Evolutionary conservation across 2,113 vertebrate species (phyloP), one percentile per base, ranked within the genome.

Genomic region (Periophthalmus modestus): DNA sequence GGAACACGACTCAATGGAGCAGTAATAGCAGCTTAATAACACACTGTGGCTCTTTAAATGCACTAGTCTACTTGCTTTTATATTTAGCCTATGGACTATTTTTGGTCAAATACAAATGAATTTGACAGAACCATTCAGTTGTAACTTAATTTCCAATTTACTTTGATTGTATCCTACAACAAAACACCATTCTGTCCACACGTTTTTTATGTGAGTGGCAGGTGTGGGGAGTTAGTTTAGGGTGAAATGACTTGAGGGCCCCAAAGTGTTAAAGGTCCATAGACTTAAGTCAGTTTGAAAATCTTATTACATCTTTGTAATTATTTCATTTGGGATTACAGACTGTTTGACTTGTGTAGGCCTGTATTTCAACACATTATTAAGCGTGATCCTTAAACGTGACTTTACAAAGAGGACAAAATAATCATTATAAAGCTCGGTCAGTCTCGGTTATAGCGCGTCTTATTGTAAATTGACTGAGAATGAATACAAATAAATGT

Each of bases 21-120:
- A 1, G 6, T 57, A 77, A 81, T 74, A 71, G 16, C 34, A 62
- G 34, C 50, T 72, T 68, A 70, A 80, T 70, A 72, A 61, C 62
- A 46, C 47, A 1, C 19, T n/a, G 9, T 9, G 3, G 14, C 62
- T 65, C 62, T 36, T 65, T 2, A 19, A 43, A 39, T 5, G 34
- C 16, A 16, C 43, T n/a, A 7, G 21, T 3, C 1, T 10, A 59
- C 16, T 54, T 39, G 62, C 34, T 39, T 39, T 65, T 19, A 21
- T 65, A n/a, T 65, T 34, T 23, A 18, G 7, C 24, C 2, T 18
- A 9, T 62, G 1, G 39, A 43, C 39, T 43, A 43, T 43, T 9
- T 7, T 62, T 62, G 2, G 3, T 9, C 0, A 62, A 34, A 62
- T 18, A 18, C 16, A 14, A 34, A 34, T 34, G 7, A 18, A 15